Evolutionary conservation across 1,140 invertebrate species (phyloP).

Genomic region (Meteorus sp.): DNA sequence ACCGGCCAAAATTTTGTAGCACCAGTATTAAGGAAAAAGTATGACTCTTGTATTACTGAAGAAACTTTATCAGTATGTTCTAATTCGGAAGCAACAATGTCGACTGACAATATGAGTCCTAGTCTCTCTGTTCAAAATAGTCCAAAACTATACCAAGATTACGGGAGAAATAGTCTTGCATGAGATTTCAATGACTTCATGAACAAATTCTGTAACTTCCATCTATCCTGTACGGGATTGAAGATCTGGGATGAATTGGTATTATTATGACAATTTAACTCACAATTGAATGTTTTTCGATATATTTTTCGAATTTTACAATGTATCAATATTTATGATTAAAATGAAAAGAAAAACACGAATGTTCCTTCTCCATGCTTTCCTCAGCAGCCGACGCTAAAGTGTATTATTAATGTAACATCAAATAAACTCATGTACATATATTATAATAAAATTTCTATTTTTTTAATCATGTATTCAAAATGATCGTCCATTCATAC

Average conservation of each 20-base stretch:
- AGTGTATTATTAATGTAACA: constrained; percentile 8
- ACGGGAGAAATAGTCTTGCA: constrained; percentile 38
- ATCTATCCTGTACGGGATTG: not conserved
- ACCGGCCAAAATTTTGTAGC: constrained; percentile 52
- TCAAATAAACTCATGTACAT: constrained; percentile 1
- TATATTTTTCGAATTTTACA: too few species aligned
- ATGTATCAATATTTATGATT: not conserved
- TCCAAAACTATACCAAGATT: constrained; percentile 55
- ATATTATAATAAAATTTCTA: constrained; percentile 9
- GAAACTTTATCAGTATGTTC: constrained; percentile 43
- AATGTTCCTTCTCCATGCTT: not conserved
- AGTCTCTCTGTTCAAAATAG: constrained; percentile 48
- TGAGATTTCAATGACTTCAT: not conserved
- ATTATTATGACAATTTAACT: too few species aligned
- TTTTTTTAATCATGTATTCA: too few species aligned
- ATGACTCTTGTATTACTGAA: constrained; percentile 31
- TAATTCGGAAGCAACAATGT: constrained; percentile 37
- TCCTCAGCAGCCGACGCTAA: not conserved
- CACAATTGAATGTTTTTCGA: too few species aligned
- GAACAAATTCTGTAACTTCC: not conserved
- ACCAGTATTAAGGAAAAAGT: constrained; percentile 48
- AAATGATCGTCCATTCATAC: too few species aligned
- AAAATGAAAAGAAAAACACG: not conserved
- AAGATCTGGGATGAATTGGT: not conserved
- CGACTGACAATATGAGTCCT: constrained; percentile 37